phyloP scores from a whole-genome alignment of 92 coral and sea anemone species.

The Umimayanthus kanabou region DNA sequence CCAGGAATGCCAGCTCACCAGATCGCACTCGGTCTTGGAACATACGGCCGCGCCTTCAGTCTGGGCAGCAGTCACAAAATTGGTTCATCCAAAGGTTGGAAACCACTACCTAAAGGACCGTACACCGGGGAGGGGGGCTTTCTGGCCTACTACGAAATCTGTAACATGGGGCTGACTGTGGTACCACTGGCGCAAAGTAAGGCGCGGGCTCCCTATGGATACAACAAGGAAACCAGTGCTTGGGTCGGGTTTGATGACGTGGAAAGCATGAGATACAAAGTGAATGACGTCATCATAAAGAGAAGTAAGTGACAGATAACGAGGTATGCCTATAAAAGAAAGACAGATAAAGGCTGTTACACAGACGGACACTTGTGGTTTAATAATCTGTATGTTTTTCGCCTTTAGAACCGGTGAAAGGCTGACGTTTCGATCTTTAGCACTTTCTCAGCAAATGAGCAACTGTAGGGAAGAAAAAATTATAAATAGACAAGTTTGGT shows the following conservation, averaged over 20 bases:
- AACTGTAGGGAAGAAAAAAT: too few species aligned
- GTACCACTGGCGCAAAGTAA: conserved; percentile 49
- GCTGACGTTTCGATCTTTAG: too few species aligned
- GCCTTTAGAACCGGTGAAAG: neutral
- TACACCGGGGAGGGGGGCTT: conserved; percentile 61
- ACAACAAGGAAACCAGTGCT: conserved; percentile 35
- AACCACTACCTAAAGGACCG: conserved; percentile 47
- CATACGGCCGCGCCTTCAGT: conserved; percentile 79
- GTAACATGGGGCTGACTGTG: conserved; percentile 53
- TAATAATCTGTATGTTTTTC: too few species aligned
- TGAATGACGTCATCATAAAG: conserved; percentile 58
- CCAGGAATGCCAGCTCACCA: conserved; percentile 87
- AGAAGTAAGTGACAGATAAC: conserved; percentile 18
- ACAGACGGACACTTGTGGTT: neutral
- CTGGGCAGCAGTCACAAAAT: conserved; percentile 44
- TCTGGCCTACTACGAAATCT: conserved; percentile 71
- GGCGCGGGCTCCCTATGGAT: conserved; percentile 72
- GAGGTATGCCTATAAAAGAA: too few species aligned
- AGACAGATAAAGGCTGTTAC: neutral
- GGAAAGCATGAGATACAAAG: conserved; percentile 54
- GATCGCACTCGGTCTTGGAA: conserved; percentile 80
- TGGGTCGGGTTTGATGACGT: conserved; percentile 70
- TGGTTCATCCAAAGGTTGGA: conserved; percentile 43
- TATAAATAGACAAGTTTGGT: too few species aligned
- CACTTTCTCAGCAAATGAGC: too few species aligned